Evolutionary conservation across 2,888 invertebrate genomes (phyloP).

Genomic region (Xestia c-nigrum): DNA sequence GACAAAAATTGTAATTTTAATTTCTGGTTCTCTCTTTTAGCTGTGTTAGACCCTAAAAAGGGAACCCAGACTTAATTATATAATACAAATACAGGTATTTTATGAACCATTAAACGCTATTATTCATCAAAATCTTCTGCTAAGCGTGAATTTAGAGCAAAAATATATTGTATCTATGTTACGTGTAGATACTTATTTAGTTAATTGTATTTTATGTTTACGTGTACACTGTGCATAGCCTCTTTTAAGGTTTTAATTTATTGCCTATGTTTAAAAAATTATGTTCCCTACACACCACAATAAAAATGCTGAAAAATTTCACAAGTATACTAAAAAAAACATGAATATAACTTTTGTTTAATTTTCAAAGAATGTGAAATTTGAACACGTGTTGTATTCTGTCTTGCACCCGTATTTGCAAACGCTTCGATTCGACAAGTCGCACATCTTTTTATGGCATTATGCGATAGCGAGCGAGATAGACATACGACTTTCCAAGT

Average conservation of each 20-base stretch:
- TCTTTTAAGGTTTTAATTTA: constrained; percentile 2
- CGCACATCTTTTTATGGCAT: too few relatives aligned
- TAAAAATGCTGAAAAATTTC: not conserved
- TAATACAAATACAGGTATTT: not conserved
- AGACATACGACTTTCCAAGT: too few relatives aligned
- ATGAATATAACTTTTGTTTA: not conserved
- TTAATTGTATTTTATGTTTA: not conserved
- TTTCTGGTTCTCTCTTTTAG: not conserved
- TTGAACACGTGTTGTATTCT: not conserved
- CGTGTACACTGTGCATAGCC: too few relatives aligned
- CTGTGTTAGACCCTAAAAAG: not conserved
- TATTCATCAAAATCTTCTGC: not conserved
- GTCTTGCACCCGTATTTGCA: too few relatives aligned
- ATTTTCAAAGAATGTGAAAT: not conserved
- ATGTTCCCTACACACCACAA: not conserved
- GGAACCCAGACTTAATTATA: not conserved
- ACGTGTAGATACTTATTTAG: not conserved
- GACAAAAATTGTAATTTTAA: not conserved
- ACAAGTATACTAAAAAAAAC: not conserved
- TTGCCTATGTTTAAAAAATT: not conserved
- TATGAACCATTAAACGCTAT: not conserved
- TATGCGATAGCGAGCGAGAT: too few relatives aligned
- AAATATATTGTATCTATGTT: not conserved
- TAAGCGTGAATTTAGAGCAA: not conserved
- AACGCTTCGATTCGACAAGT: too few relatives aligned